Evolutionary conservation across 2,113 vertebrate species (phyloP).

Genomic region (Chrysochloris asiatica): DNA sequence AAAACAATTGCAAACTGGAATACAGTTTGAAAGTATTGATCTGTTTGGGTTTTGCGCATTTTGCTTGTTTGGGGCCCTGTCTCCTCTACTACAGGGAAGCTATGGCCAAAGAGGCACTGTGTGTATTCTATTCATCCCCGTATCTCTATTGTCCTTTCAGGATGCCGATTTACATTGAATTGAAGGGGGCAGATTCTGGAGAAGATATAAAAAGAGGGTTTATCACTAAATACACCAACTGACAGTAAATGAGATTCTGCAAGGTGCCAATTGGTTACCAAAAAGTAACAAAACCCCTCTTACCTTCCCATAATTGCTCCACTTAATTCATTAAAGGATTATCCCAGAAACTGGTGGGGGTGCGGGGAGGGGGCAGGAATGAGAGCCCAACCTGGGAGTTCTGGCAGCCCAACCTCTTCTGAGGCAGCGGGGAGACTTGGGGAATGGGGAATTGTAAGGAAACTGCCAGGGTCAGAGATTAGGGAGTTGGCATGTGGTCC

Average conservation of each 20-base stretch:
- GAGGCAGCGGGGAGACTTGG: not conserved
- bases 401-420: conserved; percentile 58
- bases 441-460: not conserved
- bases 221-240: conserved; percentile 50
- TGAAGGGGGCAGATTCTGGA: conserved; percentile 53
- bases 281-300: conserved; percentile 36
- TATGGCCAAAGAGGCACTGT: not conserved
- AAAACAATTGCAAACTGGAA: not conserved
- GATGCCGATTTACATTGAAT: not conserved
- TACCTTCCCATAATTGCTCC: conserved; percentile 79
- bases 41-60: not conserved
- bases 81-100: not conserved
- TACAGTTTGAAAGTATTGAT: not conserved
- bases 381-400: conserved; percentile 74
- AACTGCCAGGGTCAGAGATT: not conserved
- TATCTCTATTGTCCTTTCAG: not conserved
- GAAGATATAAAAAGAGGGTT: conserved; percentile 69
- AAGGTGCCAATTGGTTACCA: conserved; percentile 63
- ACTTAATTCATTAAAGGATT: conserved; percentile 88
- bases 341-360: conserved; percentile 64
- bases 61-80: not conserved
- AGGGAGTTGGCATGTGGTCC: not conserved
- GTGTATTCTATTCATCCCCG: not conserved
- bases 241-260: conserved; percentile 51
- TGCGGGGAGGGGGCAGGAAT: no score